Evolutionary conservation across 2,113 vertebrate genomes (phyloP), one percentile per base, ranked within the genome.

Genomic region (Sterrhoptilus dennistouni): DNA sequence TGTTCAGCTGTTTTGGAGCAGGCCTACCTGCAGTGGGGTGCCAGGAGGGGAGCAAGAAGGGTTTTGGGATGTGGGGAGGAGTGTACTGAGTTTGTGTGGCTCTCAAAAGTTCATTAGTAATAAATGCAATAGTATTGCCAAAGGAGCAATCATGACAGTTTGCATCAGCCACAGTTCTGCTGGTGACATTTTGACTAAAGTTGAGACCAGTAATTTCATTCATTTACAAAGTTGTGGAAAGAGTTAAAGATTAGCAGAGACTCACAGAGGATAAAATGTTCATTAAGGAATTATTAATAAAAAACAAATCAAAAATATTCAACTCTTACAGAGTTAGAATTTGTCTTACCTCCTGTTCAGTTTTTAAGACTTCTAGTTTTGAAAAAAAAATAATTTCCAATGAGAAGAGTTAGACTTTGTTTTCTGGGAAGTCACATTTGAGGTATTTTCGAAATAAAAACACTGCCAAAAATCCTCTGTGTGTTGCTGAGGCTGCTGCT

Each of bases 161-260:
- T 68, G 12, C 3, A 27, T 95, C 95, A 59, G 93, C 5, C 4
- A 25, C 75, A 5, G 53, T 68, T 77, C 53, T 54, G 42, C 14
- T 38, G 28, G 31, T 77, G 65, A 31, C 4, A 1, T 47, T 72
- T 28, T 66, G 49, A 76, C 98, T 98, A 91, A 99, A 98, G 3
- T 89, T 60, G 35, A 97, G 95, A 11, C 97, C 97, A 7, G 82
- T 76, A 77, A 98, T 98, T 96, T 98, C 97, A 64, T 98, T 99
- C 19, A 97, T 38, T 92, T 97, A 97, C 93, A 98, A 95, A 96
- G 97, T 98, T 97, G 97, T 40, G 53, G 40, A 90, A 86, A 23
- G 66, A 70, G 50, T 65, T 38, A 60, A 74, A 44, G 45, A 38
- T 66, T 21, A 89, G 54, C 57, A 91, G 86, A 47, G 68, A 61